These are phyloP conservation scores for Drosophila kikkawai DNA, from an alignment of 1,140 invertebrate species.

Conservation along the genomic window DNA sequence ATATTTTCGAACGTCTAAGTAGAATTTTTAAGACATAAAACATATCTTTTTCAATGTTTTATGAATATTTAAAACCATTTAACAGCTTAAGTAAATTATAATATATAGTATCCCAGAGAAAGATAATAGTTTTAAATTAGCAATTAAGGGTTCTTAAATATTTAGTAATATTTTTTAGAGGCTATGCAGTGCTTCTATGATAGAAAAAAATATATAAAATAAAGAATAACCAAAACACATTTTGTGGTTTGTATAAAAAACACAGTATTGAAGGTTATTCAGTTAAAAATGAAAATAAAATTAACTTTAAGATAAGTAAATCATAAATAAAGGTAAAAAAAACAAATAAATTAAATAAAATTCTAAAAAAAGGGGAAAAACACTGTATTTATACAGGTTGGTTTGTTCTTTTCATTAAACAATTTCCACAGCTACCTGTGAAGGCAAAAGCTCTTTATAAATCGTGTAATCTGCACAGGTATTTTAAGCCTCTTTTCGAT, in stretches of 20 bases:
- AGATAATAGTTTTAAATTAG: not conserved
- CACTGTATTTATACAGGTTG: not conserved
- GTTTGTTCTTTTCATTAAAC: not conserved
- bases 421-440: not conserved
- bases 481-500: conserved; percentile 44
- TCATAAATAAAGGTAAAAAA: not conserved
- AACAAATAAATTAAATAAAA: not conserved
- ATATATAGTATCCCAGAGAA: not conserved
- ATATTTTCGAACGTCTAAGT: not conserved
- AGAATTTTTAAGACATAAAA: not conserved
- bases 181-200: too few relatives aligned
- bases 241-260: not conserved
- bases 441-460: not conserved
- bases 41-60: not conserved
- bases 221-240: not conserved
- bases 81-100: not conserved
- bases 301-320: not conserved
- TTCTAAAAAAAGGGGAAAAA: too few relatives aligned
- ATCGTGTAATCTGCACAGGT: conserved; percentile 28
- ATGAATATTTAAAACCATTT: not conserved
- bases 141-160: not conserved
- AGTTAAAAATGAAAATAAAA: not conserved
- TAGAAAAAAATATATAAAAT: not conserved
- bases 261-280: not conserved
- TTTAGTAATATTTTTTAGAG: not conserved